phyloP scores from a whole-genome alignment of 2,797 vertebrate genomes.

The Ctenopoma multispine region DNA sequence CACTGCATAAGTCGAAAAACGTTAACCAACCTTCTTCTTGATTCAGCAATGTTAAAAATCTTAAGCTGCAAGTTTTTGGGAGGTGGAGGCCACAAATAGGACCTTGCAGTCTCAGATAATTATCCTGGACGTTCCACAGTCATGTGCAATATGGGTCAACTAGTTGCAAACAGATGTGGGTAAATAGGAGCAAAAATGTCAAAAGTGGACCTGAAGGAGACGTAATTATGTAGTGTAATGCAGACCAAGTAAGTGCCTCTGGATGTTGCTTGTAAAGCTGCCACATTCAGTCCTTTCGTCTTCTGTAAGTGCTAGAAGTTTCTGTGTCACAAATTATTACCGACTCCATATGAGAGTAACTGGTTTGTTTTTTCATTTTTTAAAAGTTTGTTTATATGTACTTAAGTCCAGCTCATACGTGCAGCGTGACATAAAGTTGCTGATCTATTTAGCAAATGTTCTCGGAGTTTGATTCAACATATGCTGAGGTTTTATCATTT shows the following conservation, averaged over 20 bases:
- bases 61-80: neutral
- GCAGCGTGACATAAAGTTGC: neutral
- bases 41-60: neutral
- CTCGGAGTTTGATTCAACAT: neutral
- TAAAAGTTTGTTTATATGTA: no score
- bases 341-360: neutral
- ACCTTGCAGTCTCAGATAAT: conserved; percentile 37
- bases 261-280: conserved; percentile 54
- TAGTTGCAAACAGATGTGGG: conserved; percentile 80
- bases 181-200: conserved; percentile 55
- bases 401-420: conserved; percentile 1
- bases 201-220: conserved; percentile 51
- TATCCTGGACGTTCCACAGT: conserved; percentile 57
- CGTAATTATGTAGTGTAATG: conserved; percentile 55
- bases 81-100: conserved; percentile 44
- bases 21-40: neutral
- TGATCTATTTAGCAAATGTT: neutral
- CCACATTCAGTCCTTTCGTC: conserved; percentile 36
- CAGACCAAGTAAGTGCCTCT: conserved; percentile 41
- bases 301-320: conserved; percentile 4
- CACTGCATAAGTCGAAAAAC: neutral
- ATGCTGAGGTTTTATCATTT: conserved; percentile 19
- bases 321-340: neutral
- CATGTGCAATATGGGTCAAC: conserved; percentile 51
- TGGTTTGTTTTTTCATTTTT: no score